phyloP scores from a whole-genome alignment of 2,113 vertebrate species.

The Aptenodytes forsteri region DNA sequence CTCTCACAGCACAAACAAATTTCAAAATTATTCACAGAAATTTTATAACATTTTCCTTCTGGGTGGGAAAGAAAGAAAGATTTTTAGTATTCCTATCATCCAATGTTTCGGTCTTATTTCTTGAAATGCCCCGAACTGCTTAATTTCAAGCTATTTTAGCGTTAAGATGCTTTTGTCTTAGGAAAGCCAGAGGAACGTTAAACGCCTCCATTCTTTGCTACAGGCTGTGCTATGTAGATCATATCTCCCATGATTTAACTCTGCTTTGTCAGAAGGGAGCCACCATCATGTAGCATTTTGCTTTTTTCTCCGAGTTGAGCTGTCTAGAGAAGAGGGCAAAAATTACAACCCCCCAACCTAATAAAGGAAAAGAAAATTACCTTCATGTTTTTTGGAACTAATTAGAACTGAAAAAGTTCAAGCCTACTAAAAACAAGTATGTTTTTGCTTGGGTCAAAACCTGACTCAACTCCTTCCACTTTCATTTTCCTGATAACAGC shows the following conservation, averaged over 20 bases:
- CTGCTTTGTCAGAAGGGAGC: background rate
- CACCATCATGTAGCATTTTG: background rate
- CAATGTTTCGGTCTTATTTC: background rate
- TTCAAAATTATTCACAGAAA: slow-evolving; percentile 26
- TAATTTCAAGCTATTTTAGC: slow-evolving; percentile 14
- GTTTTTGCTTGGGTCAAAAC: background rate
- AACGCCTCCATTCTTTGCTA: background rate
- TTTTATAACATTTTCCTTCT: background rate
- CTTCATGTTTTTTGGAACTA: background rate
- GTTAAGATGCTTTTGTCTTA: background rate
- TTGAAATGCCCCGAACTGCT: background rate
- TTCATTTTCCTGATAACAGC: background rate
- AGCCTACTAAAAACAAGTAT: background rate
- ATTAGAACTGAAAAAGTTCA: background rate
- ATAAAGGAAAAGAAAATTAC: background rate
- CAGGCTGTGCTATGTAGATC: background rate
- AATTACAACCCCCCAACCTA: background rate
- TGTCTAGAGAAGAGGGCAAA: background rate
- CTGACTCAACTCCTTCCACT: background rate
- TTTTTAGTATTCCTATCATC: background rate
- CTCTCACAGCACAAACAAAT: background rate
- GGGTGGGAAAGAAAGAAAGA: background rate
- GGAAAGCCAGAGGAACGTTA: slow-evolving; percentile 9
- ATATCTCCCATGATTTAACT: slow-evolving; percentile 17
- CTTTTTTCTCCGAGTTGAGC: background rate